These are phyloP conservation scores for Aegotheles bennettii DNA, from an alignment of 2,113 vertebrate genomes.

Conservation along the genomic window DNA sequence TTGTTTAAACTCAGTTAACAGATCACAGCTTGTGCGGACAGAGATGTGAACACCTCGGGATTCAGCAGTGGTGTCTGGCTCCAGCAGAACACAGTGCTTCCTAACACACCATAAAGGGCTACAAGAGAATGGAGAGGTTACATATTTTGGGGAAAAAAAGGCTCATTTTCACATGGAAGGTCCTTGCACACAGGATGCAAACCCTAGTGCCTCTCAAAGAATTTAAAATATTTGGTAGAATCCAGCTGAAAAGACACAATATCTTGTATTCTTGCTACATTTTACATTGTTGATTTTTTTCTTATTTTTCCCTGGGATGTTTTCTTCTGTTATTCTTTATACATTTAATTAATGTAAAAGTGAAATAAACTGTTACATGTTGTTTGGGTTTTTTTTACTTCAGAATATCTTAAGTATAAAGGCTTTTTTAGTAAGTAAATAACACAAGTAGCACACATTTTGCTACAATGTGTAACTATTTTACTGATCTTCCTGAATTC, in stretches of 20 bases:
- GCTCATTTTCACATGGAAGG: not conserved
- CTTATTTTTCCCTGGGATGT: not conserved
- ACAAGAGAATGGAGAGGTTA: rapidly evolving
- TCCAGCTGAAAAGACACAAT: not conserved
- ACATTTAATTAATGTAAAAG: not conserved
- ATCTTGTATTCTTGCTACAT: not conserved
- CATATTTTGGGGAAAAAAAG: not conserved
- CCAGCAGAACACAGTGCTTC: not conserved
- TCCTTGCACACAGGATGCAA: not conserved
- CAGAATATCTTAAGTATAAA: not conserved
- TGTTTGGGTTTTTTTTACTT: not conserved
- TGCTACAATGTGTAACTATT: not conserved
- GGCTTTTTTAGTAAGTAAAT: not conserved
- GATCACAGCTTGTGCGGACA: not conserved
- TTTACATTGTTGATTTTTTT: not conserved
- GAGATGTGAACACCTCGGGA: not conserved
- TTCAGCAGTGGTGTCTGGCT: not conserved
- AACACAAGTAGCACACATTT: not conserved
- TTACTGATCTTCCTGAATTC: not conserved
- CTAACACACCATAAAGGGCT: not conserved
- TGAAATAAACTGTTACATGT: not conserved
- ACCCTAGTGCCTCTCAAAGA: not conserved
- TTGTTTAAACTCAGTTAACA: not conserved
- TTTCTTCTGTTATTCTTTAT: not conserved
- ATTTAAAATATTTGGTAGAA: not conserved